phyloP scores from a whole-genome alignment of 2,797 vertebrate species.

The Paguma larvata region DNA sequence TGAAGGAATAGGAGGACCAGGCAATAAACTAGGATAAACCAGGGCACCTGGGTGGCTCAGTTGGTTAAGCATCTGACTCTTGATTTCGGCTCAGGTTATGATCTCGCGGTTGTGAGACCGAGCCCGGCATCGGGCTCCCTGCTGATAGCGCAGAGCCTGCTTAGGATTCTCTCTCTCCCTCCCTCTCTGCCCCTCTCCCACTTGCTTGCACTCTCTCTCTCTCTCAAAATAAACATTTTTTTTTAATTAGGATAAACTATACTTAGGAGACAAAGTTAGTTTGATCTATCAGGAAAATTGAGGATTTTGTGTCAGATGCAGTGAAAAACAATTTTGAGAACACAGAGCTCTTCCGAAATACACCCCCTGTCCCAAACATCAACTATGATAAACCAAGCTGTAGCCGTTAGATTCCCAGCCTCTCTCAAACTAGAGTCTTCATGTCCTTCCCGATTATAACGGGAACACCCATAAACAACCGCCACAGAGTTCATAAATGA shows the following conservation, averaged over 20 bases:
- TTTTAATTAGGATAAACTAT: neutral
- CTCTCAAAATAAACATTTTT: too few relatives aligned
- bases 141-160: too few relatives aligned
- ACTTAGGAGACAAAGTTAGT: neutral
- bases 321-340: neutral
- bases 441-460: neutral
- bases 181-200: too few relatives aligned
- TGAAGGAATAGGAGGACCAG: neutral
- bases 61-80: too few relatives aligned
- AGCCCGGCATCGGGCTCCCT: too few relatives aligned
- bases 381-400: neutral
- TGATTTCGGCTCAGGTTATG: too few relatives aligned
- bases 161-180: too few relatives aligned
- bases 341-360: neutral
- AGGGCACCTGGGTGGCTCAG: too few relatives aligned
- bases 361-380: neutral
- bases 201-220: too few relatives aligned
- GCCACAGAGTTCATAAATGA: constrained; percentile 1
- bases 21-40: neutral
- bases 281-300: neutral
- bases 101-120: too few relatives aligned
- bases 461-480: neutral
- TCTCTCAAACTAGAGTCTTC: neutral
- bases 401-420: neutral
- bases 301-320: neutral